A percentile compares a stretch with the other conserved stretches of the same genome.
phyloP scores from a whole-genome alignment of 2,888 invertebrate species.

The Acrobasis repandana region DNA sequence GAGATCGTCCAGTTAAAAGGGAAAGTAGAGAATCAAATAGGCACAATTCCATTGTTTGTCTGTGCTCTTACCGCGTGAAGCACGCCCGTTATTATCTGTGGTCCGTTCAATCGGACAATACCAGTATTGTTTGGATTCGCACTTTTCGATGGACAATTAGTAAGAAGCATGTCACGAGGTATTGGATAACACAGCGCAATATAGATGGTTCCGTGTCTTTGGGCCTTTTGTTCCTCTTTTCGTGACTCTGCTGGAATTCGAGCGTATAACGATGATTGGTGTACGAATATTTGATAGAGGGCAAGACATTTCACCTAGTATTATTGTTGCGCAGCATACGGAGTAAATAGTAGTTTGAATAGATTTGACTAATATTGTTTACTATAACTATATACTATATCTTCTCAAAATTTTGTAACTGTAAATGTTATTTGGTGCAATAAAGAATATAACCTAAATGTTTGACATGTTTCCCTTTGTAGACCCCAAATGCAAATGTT shows the following conservation, averaged over 20 bases:
- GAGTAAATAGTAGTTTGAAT: too few relatives aligned
- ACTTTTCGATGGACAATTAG: conserved; percentile 53
- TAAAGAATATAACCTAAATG: too few relatives aligned
- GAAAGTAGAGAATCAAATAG: conserved; percentile 69
- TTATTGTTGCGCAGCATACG: too few relatives aligned
- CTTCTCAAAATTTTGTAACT: too few relatives aligned
- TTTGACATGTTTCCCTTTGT: too few relatives aligned
- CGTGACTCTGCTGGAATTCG: conserved; percentile 16
- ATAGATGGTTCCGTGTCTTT: conserved; percentile 17
- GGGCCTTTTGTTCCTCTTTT: conserved; percentile 18
- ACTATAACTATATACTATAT: too few relatives aligned
- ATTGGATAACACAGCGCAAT: conserved; percentile 35
- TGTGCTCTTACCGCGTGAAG: conserved; percentile 62
- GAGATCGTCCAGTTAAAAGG: conserved; percentile 45
- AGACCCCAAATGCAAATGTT: too few relatives aligned
- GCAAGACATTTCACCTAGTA: too few relatives aligned
- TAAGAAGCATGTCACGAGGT: conserved; percentile 53
- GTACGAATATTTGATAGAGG: too few relatives aligned
- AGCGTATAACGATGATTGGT: not conserved
- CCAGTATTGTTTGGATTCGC: conserved; percentile 56
- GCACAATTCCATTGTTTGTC: conserved; percentile 63
- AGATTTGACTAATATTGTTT: too few relatives aligned
- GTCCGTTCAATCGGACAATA: conserved; percentile 59
- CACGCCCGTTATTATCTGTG: conserved; percentile 63
- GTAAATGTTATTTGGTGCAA: too few relatives aligned